These are phyloP conservation scores for Pogonocichla stellata DNA, from an alignment of 2,113 vertebrate species.

Conservation along the genomic window DNA sequence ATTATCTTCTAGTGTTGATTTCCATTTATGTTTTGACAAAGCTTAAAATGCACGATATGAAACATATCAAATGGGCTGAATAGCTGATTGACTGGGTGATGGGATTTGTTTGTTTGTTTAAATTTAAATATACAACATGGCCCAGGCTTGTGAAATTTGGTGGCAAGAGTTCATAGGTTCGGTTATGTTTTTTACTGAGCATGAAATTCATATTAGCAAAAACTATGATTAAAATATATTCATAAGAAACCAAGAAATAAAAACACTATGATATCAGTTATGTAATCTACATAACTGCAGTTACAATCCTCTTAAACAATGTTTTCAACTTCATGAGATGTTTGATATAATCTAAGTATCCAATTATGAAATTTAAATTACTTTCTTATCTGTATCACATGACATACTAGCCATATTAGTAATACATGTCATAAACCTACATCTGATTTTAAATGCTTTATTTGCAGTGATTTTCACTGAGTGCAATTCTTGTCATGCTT, in stretches of 20 bases:
- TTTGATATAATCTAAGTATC: neutral
- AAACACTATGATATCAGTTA: neutral
- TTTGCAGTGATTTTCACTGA: constrained; percentile 38
- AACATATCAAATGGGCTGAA: neutral
- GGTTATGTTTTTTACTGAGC: neutral
- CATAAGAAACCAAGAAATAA: neutral
- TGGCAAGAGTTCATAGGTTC: neutral
- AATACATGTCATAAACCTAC: neutral
- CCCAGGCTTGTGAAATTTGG: neutral
- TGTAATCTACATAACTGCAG: neutral
- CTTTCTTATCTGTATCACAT: neutral
- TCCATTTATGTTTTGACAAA: neutral
- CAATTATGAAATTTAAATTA: neutral
- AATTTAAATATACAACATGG: neutral
- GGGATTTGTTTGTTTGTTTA: neutral
- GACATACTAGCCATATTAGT: constrained; percentile 5
- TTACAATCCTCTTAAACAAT: neutral
- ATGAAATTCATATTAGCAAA: neutral
- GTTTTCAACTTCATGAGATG: neutral
- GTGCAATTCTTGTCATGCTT: constrained; percentile 24
- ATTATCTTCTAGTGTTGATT: neutral
- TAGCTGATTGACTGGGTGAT: neutral
- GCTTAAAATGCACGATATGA: neutral
- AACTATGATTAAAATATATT: neutral
- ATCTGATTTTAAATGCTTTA: constrained; percentile 45